Base-by-base conservation (phyloP, 2,888 invertebrate genomes). In the Chrysomela aeneicollis region DNA sequence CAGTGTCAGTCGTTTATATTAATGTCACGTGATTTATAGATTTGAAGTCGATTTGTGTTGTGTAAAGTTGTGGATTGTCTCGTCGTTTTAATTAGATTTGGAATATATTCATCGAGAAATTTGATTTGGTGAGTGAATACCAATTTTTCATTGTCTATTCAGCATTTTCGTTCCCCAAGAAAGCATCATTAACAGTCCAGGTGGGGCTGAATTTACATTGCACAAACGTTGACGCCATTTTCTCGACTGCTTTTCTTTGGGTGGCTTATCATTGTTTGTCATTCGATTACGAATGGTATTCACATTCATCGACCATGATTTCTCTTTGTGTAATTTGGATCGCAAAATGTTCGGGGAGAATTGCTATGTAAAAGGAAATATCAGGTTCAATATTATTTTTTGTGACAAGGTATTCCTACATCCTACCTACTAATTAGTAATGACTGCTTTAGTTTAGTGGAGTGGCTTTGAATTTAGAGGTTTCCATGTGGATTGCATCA, bases 11-110 rank as follows among this genome's bases (percentile, higher is more conserved):
- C 17, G 10, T 2, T 22, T 52, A 15, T 53, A 10, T 15, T 17
- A 22, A 8, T 55, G 26, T 59, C 63, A 63, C 53, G 63, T 63
- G 63, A 52, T 59, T 51, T 51, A 35, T 49, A 22, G 6, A 17
- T 46, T 54, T 51, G 52, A 52, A 66, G 65, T 68, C 74, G 75
- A 73, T 69, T 74, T 74, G 76, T 35, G 35, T 35, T 35, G 35
- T 35, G 35, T 35, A 5, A 26, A 26, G 75, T 72, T 72, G 75
- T 76, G 76, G 75, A 72, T 72, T 74, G 72, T 73, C 69, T 73
- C 76, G 76, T 77, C 75, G 76, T 76, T 73, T 67, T 73, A 15
- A 46, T 57, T 21, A 2, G 4, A 57, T 57, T 57, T 57, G 57
- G 57, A 32, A 57, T 57, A 46, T 26, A 32, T 55, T 55, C 55